Percentiles rank a stretch among this genome's conserved stretches.
Evolutionary conservation across 2,113 vertebrate species (phyloP).

Genomic region (Xenopus borealis): DNA sequence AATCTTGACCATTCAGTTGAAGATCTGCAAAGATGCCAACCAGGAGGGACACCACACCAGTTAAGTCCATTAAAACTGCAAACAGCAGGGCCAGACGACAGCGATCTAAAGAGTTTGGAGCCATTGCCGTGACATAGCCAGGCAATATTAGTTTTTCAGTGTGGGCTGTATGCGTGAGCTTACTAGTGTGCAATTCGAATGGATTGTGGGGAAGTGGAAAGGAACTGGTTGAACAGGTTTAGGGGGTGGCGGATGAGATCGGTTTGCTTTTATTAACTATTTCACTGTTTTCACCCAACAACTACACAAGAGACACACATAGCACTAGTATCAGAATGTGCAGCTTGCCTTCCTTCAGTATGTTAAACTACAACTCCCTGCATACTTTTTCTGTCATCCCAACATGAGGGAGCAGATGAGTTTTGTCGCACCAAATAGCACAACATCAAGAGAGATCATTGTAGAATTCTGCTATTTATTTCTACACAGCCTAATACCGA

Average conservation of each 20-base stretch:
- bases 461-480: too few species aligned
- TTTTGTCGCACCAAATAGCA: too few species aligned
- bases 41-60: constrained; percentile 70
- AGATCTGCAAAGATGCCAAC: constrained; percentile 79
- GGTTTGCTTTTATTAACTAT: constrained; percentile 27
- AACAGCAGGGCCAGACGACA: constrained; percentile 77
- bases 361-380: too few species aligned
- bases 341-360: too few species aligned
- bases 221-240: constrained; percentile 39
- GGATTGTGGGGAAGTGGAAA: constrained; percentile 1
- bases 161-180: neutral
- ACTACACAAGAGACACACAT: too few species aligned
- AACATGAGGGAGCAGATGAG: too few species aligned
- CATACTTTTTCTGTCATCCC: too few species aligned
- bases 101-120: constrained; percentile 69
- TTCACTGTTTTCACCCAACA: neutral
- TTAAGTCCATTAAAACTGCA: constrained; percentile 75
- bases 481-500: too few species aligned
- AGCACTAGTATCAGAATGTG: too few species aligned
- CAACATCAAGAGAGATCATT: too few species aligned
- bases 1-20: constrained; percentile 73
- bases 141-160: neutral
- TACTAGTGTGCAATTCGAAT: neutral
- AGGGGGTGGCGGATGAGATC: constrained; percentile 20
- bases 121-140: constrained; percentile 22